A percentile compares a stretch with the other conserved stretches of the same genome.
Evolutionary conservation across 2,888 invertebrate species (phyloP).

Genomic region (Ischnura elegans): DNA sequence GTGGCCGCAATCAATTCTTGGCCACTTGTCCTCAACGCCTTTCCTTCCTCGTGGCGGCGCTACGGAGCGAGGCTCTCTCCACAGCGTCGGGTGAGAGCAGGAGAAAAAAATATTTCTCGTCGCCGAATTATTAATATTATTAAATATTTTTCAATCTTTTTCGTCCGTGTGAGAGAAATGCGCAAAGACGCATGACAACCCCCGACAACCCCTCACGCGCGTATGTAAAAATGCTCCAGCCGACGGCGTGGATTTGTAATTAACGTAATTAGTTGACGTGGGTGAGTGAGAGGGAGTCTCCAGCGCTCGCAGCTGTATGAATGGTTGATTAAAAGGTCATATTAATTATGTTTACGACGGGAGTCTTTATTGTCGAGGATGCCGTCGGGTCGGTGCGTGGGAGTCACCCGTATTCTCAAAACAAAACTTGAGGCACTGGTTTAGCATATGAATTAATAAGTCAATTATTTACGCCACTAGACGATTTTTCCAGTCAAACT

Average conservation of each 20-base stretch:
- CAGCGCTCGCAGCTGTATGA: neutral
- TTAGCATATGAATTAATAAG: no score
- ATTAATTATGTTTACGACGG: conserved; percentile 33
- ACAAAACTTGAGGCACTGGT: no score
- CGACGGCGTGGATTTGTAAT: conserved; percentile 56
- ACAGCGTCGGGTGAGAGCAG: neutral
- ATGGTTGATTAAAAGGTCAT: neutral
- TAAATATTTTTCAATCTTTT: neutral
- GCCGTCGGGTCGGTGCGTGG: no score
- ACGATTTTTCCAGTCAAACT: no score
- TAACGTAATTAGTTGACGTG: conserved; percentile 48
- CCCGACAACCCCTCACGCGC: neutral
- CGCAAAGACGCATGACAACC: neutral
- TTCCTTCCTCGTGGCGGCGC: neutral
- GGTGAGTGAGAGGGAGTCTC: neutral
- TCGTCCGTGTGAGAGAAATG: neutral
- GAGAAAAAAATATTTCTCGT: neutral
- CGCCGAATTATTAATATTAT: neutral
- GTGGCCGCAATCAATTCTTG: conserved; percentile 40
- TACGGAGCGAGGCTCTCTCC: neutral
- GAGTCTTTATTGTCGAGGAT: no score
- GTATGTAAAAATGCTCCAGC: neutral
- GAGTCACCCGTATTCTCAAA: no score
- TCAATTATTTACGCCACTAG: no score
- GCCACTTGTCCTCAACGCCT: conserved; percentile 37